These are phyloP conservation scores for Embidobia sp. DNA, from an alignment of 2,888 invertebrate species.

Conservation along the genomic window DNA sequence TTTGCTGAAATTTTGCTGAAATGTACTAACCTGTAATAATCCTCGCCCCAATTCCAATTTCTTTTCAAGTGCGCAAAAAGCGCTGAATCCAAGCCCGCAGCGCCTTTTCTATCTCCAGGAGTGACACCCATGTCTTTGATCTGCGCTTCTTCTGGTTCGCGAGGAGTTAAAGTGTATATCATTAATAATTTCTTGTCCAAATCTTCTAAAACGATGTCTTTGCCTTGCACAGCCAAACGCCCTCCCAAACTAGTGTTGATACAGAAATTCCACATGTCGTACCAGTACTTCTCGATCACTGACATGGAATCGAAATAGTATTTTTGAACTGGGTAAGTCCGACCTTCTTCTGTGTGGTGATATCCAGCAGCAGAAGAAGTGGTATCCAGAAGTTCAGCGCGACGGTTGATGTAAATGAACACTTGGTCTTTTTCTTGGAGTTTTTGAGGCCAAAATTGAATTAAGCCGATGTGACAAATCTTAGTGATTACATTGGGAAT, in stretches of 20 bases:
- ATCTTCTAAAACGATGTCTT: constrained; percentile 82
- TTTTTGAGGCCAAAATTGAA: constrained; percentile 86
- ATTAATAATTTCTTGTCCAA: constrained; percentile 82
- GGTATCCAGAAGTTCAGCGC: constrained; percentile 86
- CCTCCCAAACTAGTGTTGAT: constrained; percentile 86
- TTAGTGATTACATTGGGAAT: constrained; percentile 83
- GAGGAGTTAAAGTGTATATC: constrained; percentile 80
- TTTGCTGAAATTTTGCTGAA: too few relatives aligned
- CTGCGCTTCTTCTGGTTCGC: constrained; percentile 81
- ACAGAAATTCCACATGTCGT: constrained; percentile 86
- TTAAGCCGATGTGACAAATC: constrained; percentile 86
- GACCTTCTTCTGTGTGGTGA: constrained; percentile 83
- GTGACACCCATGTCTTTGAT: constrained; percentile 83
- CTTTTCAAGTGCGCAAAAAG: constrained; percentile 86
- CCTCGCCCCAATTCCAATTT: constrained; percentile 84
- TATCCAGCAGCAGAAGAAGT: constrained; percentile 85
- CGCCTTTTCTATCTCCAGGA: constrained; percentile 88
- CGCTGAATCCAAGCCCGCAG: constrained; percentile 88
- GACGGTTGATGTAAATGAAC: constrained; percentile 87
- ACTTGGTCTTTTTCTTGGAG: constrained; percentile 87
- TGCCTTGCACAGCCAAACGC: constrained; percentile 78
- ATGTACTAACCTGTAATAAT: constrained; percentile 48
- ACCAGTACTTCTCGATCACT: constrained; percentile 87
- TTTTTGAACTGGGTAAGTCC: constrained; percentile 83
- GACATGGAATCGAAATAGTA: constrained; percentile 83